A percentile compares a stretch with the other conserved stretches of the same genome.
Evolutionary conservation across 2,113 vertebrate genomes (phyloP).

Genomic region (Scalopus aquaticus): DNA sequence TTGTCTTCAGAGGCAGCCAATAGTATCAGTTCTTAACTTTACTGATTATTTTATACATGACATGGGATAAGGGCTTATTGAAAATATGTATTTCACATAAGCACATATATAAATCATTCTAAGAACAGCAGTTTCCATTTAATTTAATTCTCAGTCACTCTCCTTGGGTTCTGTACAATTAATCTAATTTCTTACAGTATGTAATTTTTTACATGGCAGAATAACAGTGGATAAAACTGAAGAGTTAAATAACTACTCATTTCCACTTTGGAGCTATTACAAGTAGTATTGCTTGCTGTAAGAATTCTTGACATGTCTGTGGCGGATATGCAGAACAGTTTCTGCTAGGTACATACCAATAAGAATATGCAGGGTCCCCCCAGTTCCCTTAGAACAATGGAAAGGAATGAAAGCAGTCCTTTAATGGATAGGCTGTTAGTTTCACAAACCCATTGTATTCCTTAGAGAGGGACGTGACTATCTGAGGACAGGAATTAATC

Average conservation of each 20-base stretch:
- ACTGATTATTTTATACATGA: neutral
- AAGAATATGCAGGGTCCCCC: neutral
- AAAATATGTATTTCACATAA: neutral
- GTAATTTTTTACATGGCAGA: slow-evolving; percentile 22
- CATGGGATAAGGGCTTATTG: neutral
- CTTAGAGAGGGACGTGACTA: neutral
- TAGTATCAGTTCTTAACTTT: slow-evolving; percentile 5
- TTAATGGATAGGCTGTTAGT: neutral
- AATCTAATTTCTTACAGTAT: slow-evolving; percentile 21
- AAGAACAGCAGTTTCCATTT: neutral
- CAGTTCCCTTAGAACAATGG: neutral
- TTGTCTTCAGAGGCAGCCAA: neutral
- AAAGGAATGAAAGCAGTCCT: neutral
- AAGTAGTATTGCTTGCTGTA: neutral
- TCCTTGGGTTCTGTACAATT: neutral
- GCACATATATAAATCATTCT: neutral
- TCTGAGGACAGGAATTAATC: neutral
- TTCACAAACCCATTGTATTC: neutral
- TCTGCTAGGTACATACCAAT: neutral
- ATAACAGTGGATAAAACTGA: neutral
- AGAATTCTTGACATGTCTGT: neutral
- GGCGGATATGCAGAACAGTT: neutral
- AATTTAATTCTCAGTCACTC: slow-evolving; percentile 3
- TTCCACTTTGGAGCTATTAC: neutral
- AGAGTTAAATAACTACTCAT: neutral